Conservation (phyloP, 2,113 vertebrate species). For the Fregata magnificens region DNA sequence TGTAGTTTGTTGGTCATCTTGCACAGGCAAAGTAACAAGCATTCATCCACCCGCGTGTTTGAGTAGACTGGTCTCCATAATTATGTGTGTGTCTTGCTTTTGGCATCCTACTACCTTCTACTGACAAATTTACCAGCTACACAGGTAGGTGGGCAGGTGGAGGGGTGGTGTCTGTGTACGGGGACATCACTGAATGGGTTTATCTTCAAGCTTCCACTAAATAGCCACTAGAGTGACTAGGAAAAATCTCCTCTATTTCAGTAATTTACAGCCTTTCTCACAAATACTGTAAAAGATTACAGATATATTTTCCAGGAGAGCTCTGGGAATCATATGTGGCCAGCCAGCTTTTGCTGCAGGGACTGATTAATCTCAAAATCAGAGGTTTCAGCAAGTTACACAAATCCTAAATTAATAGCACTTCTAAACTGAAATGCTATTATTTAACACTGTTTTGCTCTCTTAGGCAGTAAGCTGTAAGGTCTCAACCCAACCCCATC, state of each 20-base stretch:
- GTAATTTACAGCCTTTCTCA: background rate
- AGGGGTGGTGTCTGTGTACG: rapidly evolving
- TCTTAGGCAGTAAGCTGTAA: background rate
- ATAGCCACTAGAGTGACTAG: background rate
- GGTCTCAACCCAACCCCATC: background rate
- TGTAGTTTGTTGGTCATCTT: background rate
- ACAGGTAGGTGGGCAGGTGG: background rate
- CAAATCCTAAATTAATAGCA: background rate
- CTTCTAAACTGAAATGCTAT: background rate
- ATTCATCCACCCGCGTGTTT: background rate
- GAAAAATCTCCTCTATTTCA: background rate
- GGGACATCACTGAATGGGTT: background rate
- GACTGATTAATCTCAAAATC: background rate
- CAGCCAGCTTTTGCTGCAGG: background rate
- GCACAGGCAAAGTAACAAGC: background rate
- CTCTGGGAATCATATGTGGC: background rate
- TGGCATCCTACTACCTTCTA: background rate
- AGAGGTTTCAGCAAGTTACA: background rate
- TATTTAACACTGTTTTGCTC: background rate
- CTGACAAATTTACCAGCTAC: background rate
- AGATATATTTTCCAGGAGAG: background rate
- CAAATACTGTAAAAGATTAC: conserved; percentile 8
- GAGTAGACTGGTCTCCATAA: background rate
- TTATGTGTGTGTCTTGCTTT: background rate
- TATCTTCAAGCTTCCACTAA: background rate